Conservation (phyloP, 2,888 invertebrate species). For the Ennomos erosarius region DNA sequence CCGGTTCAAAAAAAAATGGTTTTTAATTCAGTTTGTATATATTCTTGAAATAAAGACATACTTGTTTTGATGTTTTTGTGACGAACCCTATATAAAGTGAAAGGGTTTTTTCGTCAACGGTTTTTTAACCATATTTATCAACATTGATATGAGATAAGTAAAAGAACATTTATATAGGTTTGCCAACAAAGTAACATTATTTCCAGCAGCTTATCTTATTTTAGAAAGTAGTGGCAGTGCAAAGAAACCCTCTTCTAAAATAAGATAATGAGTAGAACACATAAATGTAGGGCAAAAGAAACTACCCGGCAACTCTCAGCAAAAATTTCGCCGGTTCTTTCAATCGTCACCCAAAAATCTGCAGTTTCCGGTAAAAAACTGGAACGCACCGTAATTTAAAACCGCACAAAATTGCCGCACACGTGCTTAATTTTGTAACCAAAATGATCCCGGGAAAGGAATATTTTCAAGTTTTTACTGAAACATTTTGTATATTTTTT, state of each 20-base stretch:
- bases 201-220: too few species aligned
- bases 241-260: conserved; percentile 14
- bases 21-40: too few species aligned
- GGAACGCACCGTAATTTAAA: conserved; percentile 74
- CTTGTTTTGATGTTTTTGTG: too few species aligned
- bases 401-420: conserved; percentile 76
- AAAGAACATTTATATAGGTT: too few species aligned
- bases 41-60: too few species aligned
- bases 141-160: too few species aligned
- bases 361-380: conserved; percentile 77
- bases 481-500: conserved; percentile 43
- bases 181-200: too few species aligned
- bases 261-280: conserved; percentile 9
- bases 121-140: too few species aligned
- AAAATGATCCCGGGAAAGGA: conserved; percentile 44
- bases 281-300: conserved; percentile 28
- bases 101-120: too few species aligned
- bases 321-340: conserved; percentile 58
- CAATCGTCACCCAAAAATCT: conserved; percentile 70
- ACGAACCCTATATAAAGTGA: too few species aligned
- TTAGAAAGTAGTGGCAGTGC: too few species aligned
- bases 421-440: conserved; percentile 71
- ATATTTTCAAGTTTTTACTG: conserved; percentile 37
- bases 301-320: conserved; percentile 49
- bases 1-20: too few species aligned